Evolutionary conservation across 2,888 invertebrate species (phyloP).

Genomic region (Pterostichus niger): DNA sequence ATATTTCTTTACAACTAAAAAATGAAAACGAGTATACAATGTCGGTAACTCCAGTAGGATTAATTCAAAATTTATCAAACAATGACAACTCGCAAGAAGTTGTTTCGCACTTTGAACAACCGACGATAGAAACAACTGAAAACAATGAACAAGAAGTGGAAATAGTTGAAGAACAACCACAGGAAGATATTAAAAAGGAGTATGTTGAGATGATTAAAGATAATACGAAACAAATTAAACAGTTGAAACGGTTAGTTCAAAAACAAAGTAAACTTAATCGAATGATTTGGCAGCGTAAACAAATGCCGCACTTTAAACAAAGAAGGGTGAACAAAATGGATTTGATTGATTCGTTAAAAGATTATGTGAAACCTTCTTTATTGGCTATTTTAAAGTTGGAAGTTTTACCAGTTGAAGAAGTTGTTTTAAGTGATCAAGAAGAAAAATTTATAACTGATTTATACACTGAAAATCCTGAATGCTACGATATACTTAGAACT

Average conservation of each 20-base stretch:
- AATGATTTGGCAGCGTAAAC: constrained; percentile 48
- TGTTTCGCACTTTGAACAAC: neutral
- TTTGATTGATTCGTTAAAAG: constrained; percentile 71
- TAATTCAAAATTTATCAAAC: constrained; percentile 16
- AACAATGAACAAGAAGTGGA: neutral
- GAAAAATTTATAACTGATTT: constrained; percentile 73
- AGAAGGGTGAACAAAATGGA: constrained; percentile 68
- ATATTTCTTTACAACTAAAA: constrained; percentile 25
- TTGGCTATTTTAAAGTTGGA: constrained; percentile 71
- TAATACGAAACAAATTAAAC: constrained; percentile 60
- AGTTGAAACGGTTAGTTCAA: constrained; percentile 38
- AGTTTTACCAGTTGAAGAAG: constrained; percentile 57
- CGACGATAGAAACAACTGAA: neutral
- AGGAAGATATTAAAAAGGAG: constrained; percentile 21
- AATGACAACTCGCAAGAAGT: neutral
- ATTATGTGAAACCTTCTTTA: constrained; percentile 72
- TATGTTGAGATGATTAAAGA: constrained; percentile 45
- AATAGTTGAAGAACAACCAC: constrained; percentile 5
- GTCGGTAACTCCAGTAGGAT: constrained; percentile 39
- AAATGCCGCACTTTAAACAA: constrained; percentile 24
- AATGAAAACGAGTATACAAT: constrained; percentile 48
- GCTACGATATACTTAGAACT: constrained; percentile 73
- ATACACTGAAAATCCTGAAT: constrained; percentile 73
- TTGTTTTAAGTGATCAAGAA: constrained; percentile 71
- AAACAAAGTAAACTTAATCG: constrained; percentile 53